phyloP scores from a whole-genome alignment of 2,797 vertebrate species.

The Cossypha heuglini region DNA sequence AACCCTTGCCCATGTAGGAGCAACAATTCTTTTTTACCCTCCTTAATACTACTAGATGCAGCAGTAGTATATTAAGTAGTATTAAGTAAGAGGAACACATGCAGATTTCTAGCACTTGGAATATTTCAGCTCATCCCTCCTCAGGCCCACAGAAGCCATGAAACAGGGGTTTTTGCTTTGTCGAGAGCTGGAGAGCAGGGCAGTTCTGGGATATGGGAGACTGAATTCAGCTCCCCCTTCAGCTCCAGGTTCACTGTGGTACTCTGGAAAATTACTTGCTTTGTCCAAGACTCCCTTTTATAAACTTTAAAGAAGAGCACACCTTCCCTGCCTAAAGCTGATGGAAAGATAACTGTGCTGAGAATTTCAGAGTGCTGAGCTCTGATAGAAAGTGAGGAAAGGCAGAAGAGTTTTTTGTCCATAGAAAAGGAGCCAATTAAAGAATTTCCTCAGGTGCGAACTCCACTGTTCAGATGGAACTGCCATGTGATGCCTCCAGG shows the following conservation, averaged over 20 bases:
- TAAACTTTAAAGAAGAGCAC: not conserved
- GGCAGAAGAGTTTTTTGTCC: not conserved
- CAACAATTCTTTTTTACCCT: not conserved
- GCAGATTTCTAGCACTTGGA: not conserved
- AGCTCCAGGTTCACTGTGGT: not conserved
- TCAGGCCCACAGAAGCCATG: not conserved
- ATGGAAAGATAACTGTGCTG: accelerated
- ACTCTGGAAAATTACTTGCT: not conserved
- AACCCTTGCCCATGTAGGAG: not conserved
- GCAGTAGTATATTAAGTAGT: not conserved
- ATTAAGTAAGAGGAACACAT: not conserved
- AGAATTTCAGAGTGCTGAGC: not conserved
- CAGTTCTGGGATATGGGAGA: not conserved
- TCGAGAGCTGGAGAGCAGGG: not conserved
- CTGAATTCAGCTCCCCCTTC: not conserved
- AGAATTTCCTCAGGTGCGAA: not conserved
- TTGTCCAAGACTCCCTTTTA: not conserved
- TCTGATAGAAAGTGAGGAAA: not conserved
- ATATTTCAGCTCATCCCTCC: not conserved
- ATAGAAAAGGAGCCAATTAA: not conserved
- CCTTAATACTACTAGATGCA: not conserved
- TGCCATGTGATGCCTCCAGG: not conserved
- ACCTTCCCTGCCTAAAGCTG: not conserved
- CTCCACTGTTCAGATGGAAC: not conserved
- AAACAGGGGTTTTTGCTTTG: not conserved